Base-by-base conservation (phyloP, 2,113 vertebrate species). In the Dolichallabes microphthalmus region DNA sequence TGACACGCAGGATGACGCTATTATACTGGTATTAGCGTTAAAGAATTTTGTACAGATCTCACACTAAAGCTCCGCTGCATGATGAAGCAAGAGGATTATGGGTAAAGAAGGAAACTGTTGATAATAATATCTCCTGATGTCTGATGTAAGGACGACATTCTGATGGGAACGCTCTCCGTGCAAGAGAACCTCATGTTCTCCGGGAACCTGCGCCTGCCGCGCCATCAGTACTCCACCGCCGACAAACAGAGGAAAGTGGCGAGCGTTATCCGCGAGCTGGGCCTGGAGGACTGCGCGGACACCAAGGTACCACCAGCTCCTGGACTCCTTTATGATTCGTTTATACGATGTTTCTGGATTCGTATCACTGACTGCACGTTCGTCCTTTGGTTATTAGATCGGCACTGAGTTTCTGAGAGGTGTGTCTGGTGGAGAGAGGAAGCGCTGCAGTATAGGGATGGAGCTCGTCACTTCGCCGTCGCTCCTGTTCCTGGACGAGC, bases 391-490 rank as follows among this genome's bases (percentile, higher is more conserved):
- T 22, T 85, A 27, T 87, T 85, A 94, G 93, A 95, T 95, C 68
- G 95, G 95, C 11, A 96, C 95, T 0, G 95, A 95, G 91, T 94
- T 95, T 63, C 85, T 95, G 80, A 94, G 94, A 12, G 94, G 95
- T 0, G 91, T 96, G 9, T 96, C 95, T 3, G 95, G 95, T 15
- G 95, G 95, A 3, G 95, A 96, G 89, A 93, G 94, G 86, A 96
- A 95, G 90, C 87, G 94, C 39, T 96, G 95, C 88, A 96, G 95
- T 84, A 95, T 95, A 7, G 95, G 95, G 12, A 94, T 95, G 95
- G 95, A 95, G 88, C 92, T 96, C 84, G 94, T 95, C 80, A 95
- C 93, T 1, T 93, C 93, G 22, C 95, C 95, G 0, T 92, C 93
- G 11, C 88, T 96, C 86, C 91, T 96, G 45, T 96, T 95, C 87